These are phyloP conservation scores for Anorthoa munda DNA, from an alignment of 2,888 invertebrate species.

Conservation along the genomic window DNA sequence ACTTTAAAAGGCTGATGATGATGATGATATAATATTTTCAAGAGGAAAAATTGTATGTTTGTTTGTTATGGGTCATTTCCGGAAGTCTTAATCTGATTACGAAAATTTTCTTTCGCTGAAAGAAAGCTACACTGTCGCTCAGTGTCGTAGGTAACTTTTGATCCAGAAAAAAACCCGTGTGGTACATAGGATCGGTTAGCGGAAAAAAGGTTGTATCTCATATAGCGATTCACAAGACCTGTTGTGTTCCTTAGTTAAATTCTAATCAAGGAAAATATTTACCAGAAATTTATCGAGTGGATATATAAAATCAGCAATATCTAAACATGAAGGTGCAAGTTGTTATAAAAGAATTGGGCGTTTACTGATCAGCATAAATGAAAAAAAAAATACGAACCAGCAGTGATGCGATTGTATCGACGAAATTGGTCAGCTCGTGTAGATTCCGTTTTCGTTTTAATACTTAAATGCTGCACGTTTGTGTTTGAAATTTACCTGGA, in stretches of 20 bases:
- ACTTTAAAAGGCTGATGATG: no score
- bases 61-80: no score
- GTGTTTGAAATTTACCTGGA: slow-evolving; percentile 38
- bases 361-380: slow-evolving; percentile 70
- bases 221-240: background rate
- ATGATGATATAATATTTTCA: no score
- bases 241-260: background rate
- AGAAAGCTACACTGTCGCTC: no score
- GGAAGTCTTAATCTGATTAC: no score
- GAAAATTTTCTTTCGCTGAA: no score
- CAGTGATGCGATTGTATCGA: slow-evolving; percentile 42
- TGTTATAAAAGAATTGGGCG: slow-evolving; percentile 62
- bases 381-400: slow-evolving; percentile 45
- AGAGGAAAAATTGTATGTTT: no score
- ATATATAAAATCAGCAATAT: slow-evolving; percentile 75
- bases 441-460: slow-evolving; percentile 40
- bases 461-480: slow-evolving; percentile 20
- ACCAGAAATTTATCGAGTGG: slow-evolving; percentile 70
- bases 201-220: background rate
- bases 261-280: slow-evolving; percentile 74
- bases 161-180: no score
- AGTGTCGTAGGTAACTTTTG: no score
- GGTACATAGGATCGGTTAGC: no score
- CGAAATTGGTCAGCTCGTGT: slow-evolving; percentile 42
- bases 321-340: slow-evolving; percentile 74